These are phyloP conservation scores for Aphelenchoides besseyi DNA, from an alignment of 1,140 invertebrate species.

Conservation along the genomic window DNA sequence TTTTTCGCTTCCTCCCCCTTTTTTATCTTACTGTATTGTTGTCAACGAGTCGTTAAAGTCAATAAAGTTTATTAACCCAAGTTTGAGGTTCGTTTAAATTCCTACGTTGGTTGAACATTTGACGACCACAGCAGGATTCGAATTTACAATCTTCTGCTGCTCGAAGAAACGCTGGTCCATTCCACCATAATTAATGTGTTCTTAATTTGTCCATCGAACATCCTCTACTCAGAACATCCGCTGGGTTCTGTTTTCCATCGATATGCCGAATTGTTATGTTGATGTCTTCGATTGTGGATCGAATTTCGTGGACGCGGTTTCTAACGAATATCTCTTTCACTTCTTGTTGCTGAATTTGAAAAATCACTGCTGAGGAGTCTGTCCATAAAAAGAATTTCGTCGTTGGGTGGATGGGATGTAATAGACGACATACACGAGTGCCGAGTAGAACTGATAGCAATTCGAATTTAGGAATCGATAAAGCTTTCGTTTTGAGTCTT, in stretches of 20 bases:
- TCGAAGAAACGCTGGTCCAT: neutral
- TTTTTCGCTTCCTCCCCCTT: too few relatives aligned
- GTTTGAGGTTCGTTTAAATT: too few relatives aligned
- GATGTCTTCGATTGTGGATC: neutral
- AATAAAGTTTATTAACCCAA: too few relatives aligned
- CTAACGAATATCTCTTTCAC: neutral
- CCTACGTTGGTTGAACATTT: too few relatives aligned
- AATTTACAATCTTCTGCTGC: neutral
- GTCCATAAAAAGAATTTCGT: neutral
- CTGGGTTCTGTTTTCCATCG: neutral
- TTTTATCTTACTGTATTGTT: too few relatives aligned
- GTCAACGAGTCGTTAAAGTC: too few relatives aligned
- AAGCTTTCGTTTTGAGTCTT: neutral
- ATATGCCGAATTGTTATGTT: neutral
- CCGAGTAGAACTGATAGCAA: neutral
- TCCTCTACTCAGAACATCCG: neutral
- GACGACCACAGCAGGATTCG: too few relatives aligned
- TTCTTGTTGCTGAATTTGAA: neutral
- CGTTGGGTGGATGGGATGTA: neutral
- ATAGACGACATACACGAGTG: neutral
- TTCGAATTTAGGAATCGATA: neutral
- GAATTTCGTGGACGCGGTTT: neutral
- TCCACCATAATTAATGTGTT: neutral
- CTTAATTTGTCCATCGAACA: neutral
- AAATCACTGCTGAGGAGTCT: neutral